These are phyloP conservation scores for Phaonia tiefii DNA, from an alignment of 2,888 invertebrate species.

Conservation along the genomic window DNA sequence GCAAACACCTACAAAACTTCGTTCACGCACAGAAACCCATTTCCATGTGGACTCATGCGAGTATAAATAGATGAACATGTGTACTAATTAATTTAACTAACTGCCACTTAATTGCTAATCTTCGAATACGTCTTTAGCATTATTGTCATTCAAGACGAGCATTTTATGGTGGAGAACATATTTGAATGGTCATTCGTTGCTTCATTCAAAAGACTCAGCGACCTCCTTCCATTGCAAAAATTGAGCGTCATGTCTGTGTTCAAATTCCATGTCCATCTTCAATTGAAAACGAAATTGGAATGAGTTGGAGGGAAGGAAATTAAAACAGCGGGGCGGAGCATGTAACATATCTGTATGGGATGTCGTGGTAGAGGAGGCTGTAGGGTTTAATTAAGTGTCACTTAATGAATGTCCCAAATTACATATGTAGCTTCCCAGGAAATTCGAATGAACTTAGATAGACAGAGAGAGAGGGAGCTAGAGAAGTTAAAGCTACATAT, in stretches of 20 bases:
- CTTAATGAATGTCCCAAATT: slow-evolving; percentile 50
- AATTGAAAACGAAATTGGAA: neutral
- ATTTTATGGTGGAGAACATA: neutral
- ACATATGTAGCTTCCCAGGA: neutral
- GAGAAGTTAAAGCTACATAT: no score
- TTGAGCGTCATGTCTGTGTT: no score
- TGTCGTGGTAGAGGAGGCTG: slow-evolving; percentile 12
- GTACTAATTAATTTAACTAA: slow-evolving; percentile 66
- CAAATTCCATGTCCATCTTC: neutral
- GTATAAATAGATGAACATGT: slow-evolving; percentile 33
- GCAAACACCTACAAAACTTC: neutral
- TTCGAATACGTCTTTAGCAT: slow-evolving; percentile 39
- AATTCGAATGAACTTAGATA: no score
- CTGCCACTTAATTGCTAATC: slow-evolving; percentile 63
- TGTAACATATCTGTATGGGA: neutral
- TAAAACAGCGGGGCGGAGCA: neutral
- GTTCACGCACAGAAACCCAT: slow-evolving; percentile 10
- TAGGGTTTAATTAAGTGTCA: slow-evolving; percentile 59
- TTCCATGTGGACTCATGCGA: neutral
- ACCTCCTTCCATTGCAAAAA: no score
- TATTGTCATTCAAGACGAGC: slow-evolving; percentile 24
- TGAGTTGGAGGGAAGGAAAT: neutral
- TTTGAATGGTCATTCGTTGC: no score
- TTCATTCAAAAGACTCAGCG: neutral
- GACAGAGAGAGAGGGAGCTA: no score